phyloP scores from a whole-genome alignment of 2,888 invertebrate genomes.

The Auanema freiburgensis region DNA sequence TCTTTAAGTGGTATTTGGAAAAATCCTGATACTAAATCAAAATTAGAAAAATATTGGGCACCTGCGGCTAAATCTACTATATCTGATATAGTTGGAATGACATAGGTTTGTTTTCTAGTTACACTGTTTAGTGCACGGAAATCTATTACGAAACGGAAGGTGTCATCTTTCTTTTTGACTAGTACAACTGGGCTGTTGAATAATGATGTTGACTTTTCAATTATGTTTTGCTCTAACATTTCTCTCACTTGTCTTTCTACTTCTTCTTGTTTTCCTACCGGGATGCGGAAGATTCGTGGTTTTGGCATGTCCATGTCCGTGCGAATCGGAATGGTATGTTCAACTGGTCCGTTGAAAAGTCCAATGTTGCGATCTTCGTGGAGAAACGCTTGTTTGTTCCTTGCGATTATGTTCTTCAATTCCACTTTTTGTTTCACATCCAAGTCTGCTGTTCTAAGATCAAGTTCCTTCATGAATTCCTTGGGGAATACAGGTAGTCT shows the following conservation, averaged over 20 bases:
- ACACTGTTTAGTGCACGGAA: slow-evolving; percentile 18
- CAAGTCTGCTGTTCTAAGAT: neutral
- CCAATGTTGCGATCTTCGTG: slow-evolving; percentile 7
- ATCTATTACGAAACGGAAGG: slow-evolving; percentile 18
- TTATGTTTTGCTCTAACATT: slow-evolving; percentile 1
- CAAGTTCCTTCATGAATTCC: neutral
- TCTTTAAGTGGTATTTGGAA: slow-evolving; percentile 27
- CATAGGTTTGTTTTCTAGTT: slow-evolving; percentile 17
- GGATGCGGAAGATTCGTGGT: slow-evolving; percentile 2
- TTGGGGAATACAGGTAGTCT: neutral
- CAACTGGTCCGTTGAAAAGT: slow-evolving; percentile 6
- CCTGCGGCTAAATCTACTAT: slow-evolving; percentile 13
- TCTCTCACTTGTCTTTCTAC: slow-evolving; percentile 9
- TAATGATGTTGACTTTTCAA: slow-evolving; percentile 7
- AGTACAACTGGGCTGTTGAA: slow-evolving; percentile 15
- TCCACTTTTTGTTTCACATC: neutral
- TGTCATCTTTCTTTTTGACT: slow-evolving; percentile 18
- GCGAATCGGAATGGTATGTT: slow-evolving; percentile 5
- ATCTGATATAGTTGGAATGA: slow-evolving; percentile 16
- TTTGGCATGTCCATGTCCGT: slow-evolving; percentile 5
- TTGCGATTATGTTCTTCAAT: neutral
- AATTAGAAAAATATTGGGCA: slow-evolving; percentile 18
- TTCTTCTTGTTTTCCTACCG: slow-evolving; percentile 4
- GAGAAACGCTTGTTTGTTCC: slow-evolving; percentile 6
- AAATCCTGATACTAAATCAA: slow-evolving; percentile 34